phyloP scores from a whole-genome alignment of 2,888 invertebrate genomes.

The Plagiodera versicolora region DNA sequence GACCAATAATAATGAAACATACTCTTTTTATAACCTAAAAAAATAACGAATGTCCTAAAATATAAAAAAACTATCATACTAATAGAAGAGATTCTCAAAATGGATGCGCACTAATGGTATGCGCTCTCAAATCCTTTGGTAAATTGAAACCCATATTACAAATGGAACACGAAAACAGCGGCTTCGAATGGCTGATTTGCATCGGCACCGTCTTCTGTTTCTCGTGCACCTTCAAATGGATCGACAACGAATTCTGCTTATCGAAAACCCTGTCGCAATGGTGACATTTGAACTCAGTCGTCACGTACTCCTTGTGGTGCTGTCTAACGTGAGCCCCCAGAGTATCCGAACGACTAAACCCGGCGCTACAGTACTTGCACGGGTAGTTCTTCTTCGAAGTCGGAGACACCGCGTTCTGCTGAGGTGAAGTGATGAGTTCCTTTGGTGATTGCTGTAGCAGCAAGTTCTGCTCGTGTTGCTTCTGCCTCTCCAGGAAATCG shows the following conservation, averaged over 20 bases:
- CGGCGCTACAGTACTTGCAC: constrained; percentile 65
- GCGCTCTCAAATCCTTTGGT: constrained; percentile 51
- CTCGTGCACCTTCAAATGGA: constrained; percentile 64
- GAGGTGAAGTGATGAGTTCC: too few species aligned
- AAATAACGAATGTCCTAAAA: background rate
- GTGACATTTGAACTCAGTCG: constrained; percentile 60
- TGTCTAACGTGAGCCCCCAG: constrained; percentile 66
- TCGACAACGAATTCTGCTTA: constrained; percentile 65
- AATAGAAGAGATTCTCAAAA: constrained; percentile 44
- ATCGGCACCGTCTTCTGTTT: constrained; percentile 50
- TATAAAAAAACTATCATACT: background rate
- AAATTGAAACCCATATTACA: constrained; percentile 56
- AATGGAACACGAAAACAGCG: constrained; percentile 59
- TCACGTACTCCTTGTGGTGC: constrained; percentile 58
- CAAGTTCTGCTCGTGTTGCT: constrained; percentile 34
- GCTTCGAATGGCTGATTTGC: constrained; percentile 41
- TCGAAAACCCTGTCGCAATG: constrained; percentile 66
- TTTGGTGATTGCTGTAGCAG: constrained; percentile 49
- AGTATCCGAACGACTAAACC: constrained; percentile 65
- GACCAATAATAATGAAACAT: background rate
- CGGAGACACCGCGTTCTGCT: too few species aligned
- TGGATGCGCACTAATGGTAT: constrained; percentile 51
- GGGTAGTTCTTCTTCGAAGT: constrained; percentile 50
- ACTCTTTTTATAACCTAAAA: background rate
- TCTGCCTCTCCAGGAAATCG: constrained; percentile 51